phyloP scores from a whole-genome alignment of 2,797 vertebrate species.

The Thunnus albacares region DNA sequence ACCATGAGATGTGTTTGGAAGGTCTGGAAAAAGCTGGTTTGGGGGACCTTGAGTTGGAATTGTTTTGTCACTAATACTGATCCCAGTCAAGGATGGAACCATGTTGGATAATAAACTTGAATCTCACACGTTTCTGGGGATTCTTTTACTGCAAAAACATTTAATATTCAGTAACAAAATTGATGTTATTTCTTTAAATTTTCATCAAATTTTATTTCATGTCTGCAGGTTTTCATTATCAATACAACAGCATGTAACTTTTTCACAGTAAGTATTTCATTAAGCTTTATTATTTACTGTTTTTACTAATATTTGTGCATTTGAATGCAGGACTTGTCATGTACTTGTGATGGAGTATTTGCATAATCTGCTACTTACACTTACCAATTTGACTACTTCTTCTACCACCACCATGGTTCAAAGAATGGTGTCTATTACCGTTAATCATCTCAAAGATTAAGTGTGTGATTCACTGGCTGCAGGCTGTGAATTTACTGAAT shows the following conservation, averaged over 20 bases:
- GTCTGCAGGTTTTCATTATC: neutral
- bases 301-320: no score
- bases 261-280: no score
- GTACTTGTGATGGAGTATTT: neutral
- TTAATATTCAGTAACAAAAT: neutral
- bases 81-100: neutral
- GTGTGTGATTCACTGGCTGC: neutral
- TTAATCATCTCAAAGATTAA: neutral
- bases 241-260: neutral
- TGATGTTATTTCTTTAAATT: no score
- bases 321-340: neutral
- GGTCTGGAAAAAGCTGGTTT: neutral
- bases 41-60: neutral
- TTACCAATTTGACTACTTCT: neutral
- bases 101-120: neutral
- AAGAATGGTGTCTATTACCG: constrained; percentile 6
- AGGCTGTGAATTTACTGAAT: constrained; percentile 1
- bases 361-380: neutral
- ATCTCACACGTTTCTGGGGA: neutral
- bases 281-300: no score
- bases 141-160: neutral
- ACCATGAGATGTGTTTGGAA: neutral
- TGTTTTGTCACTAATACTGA: neutral
- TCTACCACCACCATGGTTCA: neutral
- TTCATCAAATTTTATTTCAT: no score